Percentiles rank a stretch among this genome's conserved stretches.
Evolutionary conservation across 1,140 invertebrate species (phyloP).

Genomic region (Conus betulinus): DNA sequence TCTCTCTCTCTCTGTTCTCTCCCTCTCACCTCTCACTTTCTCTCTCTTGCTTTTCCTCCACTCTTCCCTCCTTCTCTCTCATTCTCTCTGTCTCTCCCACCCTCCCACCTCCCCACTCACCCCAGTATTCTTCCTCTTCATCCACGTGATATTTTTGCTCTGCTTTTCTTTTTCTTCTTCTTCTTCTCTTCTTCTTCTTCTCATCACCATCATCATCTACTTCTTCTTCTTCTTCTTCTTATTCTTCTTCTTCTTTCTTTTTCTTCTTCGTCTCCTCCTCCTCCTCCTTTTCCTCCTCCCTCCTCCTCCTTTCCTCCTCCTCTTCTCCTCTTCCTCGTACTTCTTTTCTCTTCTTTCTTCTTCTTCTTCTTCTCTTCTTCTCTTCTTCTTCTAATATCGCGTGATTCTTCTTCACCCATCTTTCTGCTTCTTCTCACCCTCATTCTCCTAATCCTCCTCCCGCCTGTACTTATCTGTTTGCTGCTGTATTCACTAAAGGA

Average conservation of each 20-base stretch:
- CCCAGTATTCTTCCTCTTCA: not conserved
- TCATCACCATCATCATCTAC: not conserved
- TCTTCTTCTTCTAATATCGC: not conserved
- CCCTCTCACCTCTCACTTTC: not conserved
- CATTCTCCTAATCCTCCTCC: too few relatives aligned
- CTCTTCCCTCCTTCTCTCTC: not conserved
- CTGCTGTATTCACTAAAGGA: too few relatives aligned
- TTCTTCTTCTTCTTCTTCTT: not conserved
- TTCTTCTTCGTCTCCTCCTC: not conserved
- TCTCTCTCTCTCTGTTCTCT: not conserved
- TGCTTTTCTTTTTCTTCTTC: not conserved
- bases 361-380: not conserved
- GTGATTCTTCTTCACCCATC: not conserved
- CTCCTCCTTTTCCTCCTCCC: not conserved
- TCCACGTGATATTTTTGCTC: not conserved
- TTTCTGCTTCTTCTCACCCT: not conserved
- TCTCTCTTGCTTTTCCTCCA: not conserved
- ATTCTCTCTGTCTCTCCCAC: not conserved
- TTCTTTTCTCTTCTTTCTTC: not conserved
- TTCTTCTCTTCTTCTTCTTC: not conserved
- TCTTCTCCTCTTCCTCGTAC: not conserved
- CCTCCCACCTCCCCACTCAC: not conserved
- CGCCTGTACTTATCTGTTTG: too few relatives aligned
- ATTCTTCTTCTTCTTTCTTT: slow-evolving; percentile 8
- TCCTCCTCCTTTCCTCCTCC: not conserved